Conservation (phyloP, 2,888 invertebrate genomes). For the Melanophora roralis region DNA sequence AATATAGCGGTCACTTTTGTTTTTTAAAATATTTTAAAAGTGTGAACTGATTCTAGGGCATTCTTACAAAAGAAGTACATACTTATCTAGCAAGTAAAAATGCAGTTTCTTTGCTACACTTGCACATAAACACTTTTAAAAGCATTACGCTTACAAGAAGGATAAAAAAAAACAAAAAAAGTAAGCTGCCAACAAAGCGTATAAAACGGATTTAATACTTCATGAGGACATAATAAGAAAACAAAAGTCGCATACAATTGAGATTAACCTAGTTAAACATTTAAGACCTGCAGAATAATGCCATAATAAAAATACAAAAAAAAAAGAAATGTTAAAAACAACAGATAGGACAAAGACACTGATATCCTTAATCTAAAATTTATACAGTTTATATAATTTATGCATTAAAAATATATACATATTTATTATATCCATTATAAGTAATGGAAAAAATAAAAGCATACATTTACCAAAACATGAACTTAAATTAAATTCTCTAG, state of each 20-base stretch:
- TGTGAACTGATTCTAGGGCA: no score
- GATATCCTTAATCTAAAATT: constrained; percentile 18
- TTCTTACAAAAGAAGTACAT: no score
- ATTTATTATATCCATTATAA: constrained; percentile 2
- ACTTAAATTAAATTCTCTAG: no score
- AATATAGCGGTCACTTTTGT: no score
- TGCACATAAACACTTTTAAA: not conserved
- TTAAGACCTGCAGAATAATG: constrained; percentile 29
- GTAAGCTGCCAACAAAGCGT: constrained; percentile 34
- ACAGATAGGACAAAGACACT: not conserved
- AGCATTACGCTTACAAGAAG: not conserved
- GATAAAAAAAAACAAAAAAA: constrained; percentile 43
- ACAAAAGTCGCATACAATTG: constrained; percentile 15
- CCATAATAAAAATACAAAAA: not conserved
- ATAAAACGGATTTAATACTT: constrained; percentile 40
- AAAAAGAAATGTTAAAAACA: not conserved
- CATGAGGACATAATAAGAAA: not conserved
- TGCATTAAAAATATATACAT: not conserved
- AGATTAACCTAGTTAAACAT: constrained; percentile 53
- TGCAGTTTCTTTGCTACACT: no score
- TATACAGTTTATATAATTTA: not conserved
- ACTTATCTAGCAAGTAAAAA: no score
- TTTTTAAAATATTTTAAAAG: no score
- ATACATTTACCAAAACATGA: not conserved
- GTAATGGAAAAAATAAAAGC: not conserved